Evolutionary conservation across 2,888 invertebrate species (phyloP).

Genomic region (Apotomis capreana): DNA sequence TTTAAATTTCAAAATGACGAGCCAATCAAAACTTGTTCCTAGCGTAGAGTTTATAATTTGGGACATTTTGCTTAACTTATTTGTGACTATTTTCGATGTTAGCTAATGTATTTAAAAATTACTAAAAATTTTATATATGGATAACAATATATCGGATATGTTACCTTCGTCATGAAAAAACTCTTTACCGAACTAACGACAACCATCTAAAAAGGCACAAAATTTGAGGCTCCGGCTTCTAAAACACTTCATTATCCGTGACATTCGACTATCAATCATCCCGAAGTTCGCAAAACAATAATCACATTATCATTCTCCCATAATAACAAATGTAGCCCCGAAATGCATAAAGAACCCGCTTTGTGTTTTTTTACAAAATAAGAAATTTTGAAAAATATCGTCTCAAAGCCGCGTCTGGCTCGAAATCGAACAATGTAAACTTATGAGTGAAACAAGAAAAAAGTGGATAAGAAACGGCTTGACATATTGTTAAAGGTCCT

Average conservation of each 20-base stretch:
- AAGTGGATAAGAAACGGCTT: constrained; percentile 67
- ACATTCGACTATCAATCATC: constrained; percentile 79
- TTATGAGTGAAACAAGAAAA: constrained; percentile 77
- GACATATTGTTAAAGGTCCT: constrained; percentile 81
- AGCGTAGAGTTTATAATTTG: too few relatives aligned
- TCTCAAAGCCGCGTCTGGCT: constrained; percentile 67
- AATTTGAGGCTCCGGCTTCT: constrained; percentile 58
- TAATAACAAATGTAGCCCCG: constrained; percentile 78
- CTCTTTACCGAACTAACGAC: constrained; percentile 20
- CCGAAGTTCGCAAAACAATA: constrained; percentile 80
- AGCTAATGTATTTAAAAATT: too few relatives aligned
- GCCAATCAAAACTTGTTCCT: background rate
- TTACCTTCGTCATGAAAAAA: constrained; percentile 11
- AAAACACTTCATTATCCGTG: constrained; percentile 77
- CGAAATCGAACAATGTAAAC: constrained; percentile 80
- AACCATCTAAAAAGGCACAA: constrained; percentile 55
- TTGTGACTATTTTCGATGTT: too few relatives aligned
- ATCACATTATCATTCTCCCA: constrained; percentile 82
- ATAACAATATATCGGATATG: background rate
- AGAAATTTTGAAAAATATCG: constrained; percentile 76
- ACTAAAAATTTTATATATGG: too few relatives aligned
- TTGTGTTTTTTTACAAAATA: constrained; percentile 64
- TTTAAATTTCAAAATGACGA: constrained; percentile 18
- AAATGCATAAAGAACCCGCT: constrained; percentile 80
- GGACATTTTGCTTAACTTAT: too few relatives aligned